These are phyloP conservation scores for Whitmania pigra DNA, from an alignment of 1,140 invertebrate genomes.

Conservation along the genomic window DNA sequence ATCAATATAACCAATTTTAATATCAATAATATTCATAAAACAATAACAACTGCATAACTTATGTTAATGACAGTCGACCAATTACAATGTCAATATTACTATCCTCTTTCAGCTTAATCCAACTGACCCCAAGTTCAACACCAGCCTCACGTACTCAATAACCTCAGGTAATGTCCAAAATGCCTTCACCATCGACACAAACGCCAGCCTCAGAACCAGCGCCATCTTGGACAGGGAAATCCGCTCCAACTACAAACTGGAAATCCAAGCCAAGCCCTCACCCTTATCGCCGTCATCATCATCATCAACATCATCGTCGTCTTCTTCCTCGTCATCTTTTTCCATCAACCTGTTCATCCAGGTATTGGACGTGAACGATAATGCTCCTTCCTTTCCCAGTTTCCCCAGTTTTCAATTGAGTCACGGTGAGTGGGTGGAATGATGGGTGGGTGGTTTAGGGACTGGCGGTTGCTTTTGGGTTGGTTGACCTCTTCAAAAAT, in stretches of 20 bases:
- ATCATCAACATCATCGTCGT: background rate
- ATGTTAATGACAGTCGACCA: background rate
- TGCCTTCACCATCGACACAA: background rate
- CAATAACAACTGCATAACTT: background rate
- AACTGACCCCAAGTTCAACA: background rate
- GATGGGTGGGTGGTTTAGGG: background rate
- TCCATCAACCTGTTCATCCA: background rate
- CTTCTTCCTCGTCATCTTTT: background rate
- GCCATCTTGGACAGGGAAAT: slow-evolving; percentile 4
- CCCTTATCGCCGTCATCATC: background rate
- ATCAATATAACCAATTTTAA: background rate
- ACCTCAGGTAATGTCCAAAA: background rate
- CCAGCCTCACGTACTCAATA: background rate
- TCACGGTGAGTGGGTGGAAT: background rate
- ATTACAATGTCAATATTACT: background rate
- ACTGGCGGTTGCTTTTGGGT: background rate
- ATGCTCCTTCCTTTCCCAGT: background rate
- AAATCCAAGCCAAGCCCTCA: background rate
- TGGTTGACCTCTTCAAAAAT: no score
- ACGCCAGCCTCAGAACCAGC: background rate
- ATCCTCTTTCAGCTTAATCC: background rate
- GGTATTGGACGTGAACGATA: background rate
- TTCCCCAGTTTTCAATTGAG: background rate
- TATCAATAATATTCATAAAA: background rate
- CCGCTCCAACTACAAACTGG: slow-evolving; percentile 8